phyloP scores from a whole-genome alignment of 2,888 invertebrate genomes.

The Mylabris sibirica region DNA sequence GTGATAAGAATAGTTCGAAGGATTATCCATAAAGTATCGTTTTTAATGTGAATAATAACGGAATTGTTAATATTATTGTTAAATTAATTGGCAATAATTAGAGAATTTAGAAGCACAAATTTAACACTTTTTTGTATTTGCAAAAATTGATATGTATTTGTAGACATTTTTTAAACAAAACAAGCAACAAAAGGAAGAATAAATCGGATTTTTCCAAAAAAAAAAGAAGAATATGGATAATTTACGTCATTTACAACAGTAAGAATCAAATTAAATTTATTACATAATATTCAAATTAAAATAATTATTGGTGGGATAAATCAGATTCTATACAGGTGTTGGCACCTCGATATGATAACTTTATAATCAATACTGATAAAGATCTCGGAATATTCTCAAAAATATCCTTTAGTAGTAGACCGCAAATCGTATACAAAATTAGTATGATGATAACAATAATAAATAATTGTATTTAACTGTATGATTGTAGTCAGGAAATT shows the following conservation, averaged over 20 bases:
- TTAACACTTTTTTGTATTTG: background rate
- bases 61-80: background rate
- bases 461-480: background rate
- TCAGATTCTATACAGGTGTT: background rate
- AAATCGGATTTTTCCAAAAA: constrained; percentile 1
- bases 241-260: constrained; percentile 24
- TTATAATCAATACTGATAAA: constrained; percentile 10
- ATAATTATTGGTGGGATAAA: constrained; percentile 1
- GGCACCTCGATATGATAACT: constrained; percentile 6
- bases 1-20: too few relatives aligned
- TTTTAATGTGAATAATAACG: too few relatives aligned
- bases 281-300: background rate
- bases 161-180: background rate
- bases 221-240: constrained; percentile 22
- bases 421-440: background rate
- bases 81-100: background rate
- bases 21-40: too few relatives aligned
- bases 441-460: background rate
- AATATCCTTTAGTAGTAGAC: background rate
- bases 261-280: background rate
- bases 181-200: constrained; percentile 15
- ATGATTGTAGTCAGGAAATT: background rate
- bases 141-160: background rate
- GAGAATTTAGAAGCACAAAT: background rate
- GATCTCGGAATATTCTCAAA: background rate